Evolutionary conservation across 1,140 invertebrate species (phyloP).

Genomic region (Drosophila varians): DNA sequence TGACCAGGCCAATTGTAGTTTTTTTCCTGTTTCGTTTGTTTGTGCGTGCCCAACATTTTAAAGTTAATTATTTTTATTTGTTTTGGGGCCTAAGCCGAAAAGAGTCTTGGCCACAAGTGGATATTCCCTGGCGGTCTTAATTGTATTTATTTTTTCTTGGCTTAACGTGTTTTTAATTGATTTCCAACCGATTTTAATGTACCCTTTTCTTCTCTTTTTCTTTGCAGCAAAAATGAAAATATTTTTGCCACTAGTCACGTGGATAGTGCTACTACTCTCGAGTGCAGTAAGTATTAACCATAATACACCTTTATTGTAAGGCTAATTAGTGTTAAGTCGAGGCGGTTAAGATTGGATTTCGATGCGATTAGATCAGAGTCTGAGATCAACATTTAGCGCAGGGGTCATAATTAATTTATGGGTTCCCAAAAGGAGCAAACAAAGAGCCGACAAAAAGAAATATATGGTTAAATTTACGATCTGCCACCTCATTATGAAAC

Average conservation of each 20-base stretch:
- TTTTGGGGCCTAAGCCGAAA: constrained; percentile 59
- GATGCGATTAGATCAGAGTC: constrained; percentile 40
- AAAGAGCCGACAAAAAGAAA: constrained; percentile 37
- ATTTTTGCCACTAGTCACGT: constrained; percentile 89
- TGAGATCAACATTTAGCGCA: constrained; percentile 54
- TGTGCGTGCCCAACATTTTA: constrained; percentile 67
- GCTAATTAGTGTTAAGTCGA: constrained; percentile 21
- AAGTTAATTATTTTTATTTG: constrained; percentile 77
- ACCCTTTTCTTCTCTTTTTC: constrained; percentile 49
- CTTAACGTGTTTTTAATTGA: constrained; percentile 58
- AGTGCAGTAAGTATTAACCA: constrained; percentile 85
- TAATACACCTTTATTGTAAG: not conserved
- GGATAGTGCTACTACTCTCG: constrained; percentile 87
- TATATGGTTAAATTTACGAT: constrained; percentile 69
- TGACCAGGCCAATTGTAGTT: constrained; percentile 73
- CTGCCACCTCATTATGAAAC: constrained; percentile 71
- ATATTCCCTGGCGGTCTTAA: constrained; percentile 9
- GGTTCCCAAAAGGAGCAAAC: constrained; percentile 19
- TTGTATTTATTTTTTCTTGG: constrained; percentile 39
- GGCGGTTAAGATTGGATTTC: constrained; percentile 43
- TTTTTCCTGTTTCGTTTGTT: constrained; percentile 25
- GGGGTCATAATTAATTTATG: constrained; percentile 76
- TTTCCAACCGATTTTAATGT: constrained; percentile 57
- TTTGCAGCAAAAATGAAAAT: constrained; percentile 89
- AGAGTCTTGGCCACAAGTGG: constrained; percentile 57